phyloP scores from a whole-genome alignment of 2,888 invertebrate species.

The Metallyticus violacea region DNA sequence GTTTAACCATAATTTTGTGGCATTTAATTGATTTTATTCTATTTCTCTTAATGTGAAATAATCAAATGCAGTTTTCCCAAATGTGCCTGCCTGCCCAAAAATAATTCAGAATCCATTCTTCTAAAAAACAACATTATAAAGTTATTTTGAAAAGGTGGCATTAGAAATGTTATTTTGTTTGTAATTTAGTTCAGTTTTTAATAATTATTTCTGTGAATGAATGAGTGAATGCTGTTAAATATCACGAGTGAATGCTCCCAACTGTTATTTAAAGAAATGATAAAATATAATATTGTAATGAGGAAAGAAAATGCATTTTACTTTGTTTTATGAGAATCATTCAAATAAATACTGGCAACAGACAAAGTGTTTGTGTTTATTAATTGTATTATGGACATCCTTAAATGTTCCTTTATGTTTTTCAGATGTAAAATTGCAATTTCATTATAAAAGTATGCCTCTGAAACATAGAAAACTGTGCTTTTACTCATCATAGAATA shows the following conservation, averaged over 20 bases:
- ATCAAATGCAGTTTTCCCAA: neutral
- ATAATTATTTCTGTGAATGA: neutral
- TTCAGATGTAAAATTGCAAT: too few relatives aligned
- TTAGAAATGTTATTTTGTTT: neutral
- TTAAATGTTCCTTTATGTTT: too few relatives aligned
- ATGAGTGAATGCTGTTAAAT: constrained; percentile 29
- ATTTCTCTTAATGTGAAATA: neutral
- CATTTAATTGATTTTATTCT: neutral
- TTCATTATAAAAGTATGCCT: too few relatives aligned
- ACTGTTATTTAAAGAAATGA: constrained; percentile 33
- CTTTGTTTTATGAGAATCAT: neutral
- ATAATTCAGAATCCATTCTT: neutral
- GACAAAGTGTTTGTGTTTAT: too few relatives aligned
- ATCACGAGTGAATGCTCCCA: constrained; percentile 16
- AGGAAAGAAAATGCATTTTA: neutral
- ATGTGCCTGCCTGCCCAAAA: neutral
- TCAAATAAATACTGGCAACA: neutral
- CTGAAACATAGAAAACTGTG: too few relatives aligned
- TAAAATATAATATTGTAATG: constrained; percentile 24
- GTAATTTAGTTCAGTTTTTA: neutral
- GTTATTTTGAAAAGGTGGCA: neutral
- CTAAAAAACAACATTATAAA: neutral
- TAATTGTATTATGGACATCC: too few relatives aligned
- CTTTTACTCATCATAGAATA: too few relatives aligned
- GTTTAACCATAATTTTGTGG: neutral